Evolutionary conservation across 2,888 invertebrate genomes (phyloP).

Genomic region (Pyrocoelia pectoralis): DNA sequence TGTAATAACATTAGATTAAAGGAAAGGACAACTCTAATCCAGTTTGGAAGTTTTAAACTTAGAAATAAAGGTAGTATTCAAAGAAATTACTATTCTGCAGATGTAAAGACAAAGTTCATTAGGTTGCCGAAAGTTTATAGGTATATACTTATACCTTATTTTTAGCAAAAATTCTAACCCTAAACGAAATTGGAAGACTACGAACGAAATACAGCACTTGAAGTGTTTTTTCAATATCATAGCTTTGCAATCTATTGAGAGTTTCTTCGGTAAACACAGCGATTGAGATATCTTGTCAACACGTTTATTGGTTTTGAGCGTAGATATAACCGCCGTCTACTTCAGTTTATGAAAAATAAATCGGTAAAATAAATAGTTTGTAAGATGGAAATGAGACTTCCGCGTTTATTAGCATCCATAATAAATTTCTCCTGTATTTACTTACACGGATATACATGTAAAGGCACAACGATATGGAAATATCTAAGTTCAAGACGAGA

Average conservation of each 20-base stretch:
- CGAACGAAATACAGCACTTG: slow-evolving; percentile 34
- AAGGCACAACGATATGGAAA: too few species aligned
- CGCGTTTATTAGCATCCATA: slow-evolving; percentile 1
- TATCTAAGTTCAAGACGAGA: too few species aligned
- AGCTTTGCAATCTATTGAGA: slow-evolving; percentile 43
- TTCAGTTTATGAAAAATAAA: slow-evolving; percentile 56
- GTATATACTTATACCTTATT: slow-evolving; percentile 18
- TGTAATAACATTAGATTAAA: slow-evolving; percentile 7
- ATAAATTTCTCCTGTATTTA: background rate
- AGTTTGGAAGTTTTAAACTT: slow-evolving; percentile 11
- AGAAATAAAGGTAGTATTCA: slow-evolving; percentile 8
- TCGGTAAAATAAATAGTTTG: slow-evolving; percentile 50
- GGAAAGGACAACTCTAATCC: slow-evolving; percentile 12
- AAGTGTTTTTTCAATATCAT: slow-evolving; percentile 42
- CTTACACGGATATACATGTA: background rate
- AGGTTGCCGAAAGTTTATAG: slow-evolving; percentile 5
- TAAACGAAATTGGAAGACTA: slow-evolving; percentile 39
- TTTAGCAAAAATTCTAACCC: slow-evolving; percentile 23
- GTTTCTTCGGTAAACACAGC: slow-evolving; percentile 49
- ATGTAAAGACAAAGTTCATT: slow-evolving; percentile 11
- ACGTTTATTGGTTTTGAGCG: slow-evolving; percentile 52
- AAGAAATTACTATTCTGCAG: slow-evolving; percentile 3
- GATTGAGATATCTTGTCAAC: slow-evolving; percentile 50
- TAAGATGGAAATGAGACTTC: slow-evolving; percentile 24
- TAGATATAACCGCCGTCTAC: slow-evolving; percentile 49